Conservation (phyloP, 2,888 invertebrate genomes). For the Drosophila austrosaltans region DNA sequence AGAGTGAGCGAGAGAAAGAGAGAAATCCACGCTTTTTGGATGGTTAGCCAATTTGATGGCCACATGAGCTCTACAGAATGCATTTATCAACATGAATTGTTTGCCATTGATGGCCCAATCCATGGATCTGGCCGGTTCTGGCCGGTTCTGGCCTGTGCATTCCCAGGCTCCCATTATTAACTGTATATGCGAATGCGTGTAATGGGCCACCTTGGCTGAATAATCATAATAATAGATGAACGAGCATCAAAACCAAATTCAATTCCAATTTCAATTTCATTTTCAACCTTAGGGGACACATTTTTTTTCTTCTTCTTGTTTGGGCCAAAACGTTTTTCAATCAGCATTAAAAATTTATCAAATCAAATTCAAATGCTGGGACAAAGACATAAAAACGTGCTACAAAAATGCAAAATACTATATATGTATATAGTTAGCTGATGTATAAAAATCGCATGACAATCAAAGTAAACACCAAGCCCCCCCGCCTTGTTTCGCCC, state of each 20-base stretch:
- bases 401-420: conserved; percentile 64
- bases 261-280: conserved; percentile 23
- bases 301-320: conserved; percentile 28
- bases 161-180: conserved; percentile 69
- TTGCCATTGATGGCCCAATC: conserved; percentile 61
- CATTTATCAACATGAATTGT: conserved; percentile 73
- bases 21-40: conserved; percentile 26
- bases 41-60: conserved; percentile 65
- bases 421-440: conserved; percentile 26
- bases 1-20: conserved; percentile 5
- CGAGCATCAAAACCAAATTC: conserved; percentile 53
- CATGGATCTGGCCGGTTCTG: not conserved
- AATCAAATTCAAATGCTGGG: conserved; percentile 70
- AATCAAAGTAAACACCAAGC: conserved; percentile 51
- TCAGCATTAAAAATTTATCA: conserved; percentile 77
- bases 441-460: conserved; percentile 72
- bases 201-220: conserved; percentile 73
- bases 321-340: conserved; percentile 70
- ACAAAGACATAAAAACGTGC: conserved; percentile 39
- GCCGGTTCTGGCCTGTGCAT: conserved; percentile 46
- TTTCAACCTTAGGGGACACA: conserved; percentile 65
- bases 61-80: conserved; percentile 56
- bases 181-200: conserved; percentile 52
- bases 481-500: not conserved
- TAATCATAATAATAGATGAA: conserved; percentile 52